Conservation (phyloP, 1,140 invertebrate species). For the Drosophila subobscura region DNA sequence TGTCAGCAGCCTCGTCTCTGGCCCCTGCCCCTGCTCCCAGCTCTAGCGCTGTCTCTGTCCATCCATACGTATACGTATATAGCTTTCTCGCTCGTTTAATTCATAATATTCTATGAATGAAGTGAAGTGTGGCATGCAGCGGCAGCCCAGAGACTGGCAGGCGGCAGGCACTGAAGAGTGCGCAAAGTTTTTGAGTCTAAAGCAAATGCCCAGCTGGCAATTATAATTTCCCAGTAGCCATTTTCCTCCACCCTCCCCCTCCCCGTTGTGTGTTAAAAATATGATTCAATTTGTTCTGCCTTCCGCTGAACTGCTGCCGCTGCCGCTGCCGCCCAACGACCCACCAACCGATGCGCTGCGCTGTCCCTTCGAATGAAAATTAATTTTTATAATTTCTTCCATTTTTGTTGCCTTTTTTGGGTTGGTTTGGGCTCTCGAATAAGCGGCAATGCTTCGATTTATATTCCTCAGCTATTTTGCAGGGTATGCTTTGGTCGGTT, state of each 20-base stretch:
- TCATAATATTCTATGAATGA: conserved; percentile 70
- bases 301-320: conserved; percentile 3
- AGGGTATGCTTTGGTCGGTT: background rate
- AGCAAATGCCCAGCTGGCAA: conserved; percentile 71
- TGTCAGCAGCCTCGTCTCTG: conserved; percentile 73
- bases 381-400: background rate
- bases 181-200: conserved; percentile 36
- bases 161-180: background rate
- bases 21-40: background rate
- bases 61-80: conserved; percentile 6
- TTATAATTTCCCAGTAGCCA: conserved; percentile 61
- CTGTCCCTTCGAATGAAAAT: too few species aligned
- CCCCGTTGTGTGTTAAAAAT: conserved; percentile 66
- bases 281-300: conserved; percentile 74
- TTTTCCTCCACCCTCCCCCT: too few species aligned
- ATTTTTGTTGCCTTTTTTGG: background rate
- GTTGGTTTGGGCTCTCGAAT: background rate
- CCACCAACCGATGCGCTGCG: background rate
- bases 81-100: conserved; percentile 38
- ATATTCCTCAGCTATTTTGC: background rate
- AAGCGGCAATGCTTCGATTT: background rate
- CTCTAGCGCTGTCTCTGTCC: conserved; percentile 1
- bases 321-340: conserved; percentile 23
- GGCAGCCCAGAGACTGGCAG: background rate
- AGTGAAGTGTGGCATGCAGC: conserved; percentile 45